These are phyloP conservation scores for Pseudopleuronectes americanus DNA, from an alignment of 2,797 vertebrate species.

Conservation along the genomic window DNA sequence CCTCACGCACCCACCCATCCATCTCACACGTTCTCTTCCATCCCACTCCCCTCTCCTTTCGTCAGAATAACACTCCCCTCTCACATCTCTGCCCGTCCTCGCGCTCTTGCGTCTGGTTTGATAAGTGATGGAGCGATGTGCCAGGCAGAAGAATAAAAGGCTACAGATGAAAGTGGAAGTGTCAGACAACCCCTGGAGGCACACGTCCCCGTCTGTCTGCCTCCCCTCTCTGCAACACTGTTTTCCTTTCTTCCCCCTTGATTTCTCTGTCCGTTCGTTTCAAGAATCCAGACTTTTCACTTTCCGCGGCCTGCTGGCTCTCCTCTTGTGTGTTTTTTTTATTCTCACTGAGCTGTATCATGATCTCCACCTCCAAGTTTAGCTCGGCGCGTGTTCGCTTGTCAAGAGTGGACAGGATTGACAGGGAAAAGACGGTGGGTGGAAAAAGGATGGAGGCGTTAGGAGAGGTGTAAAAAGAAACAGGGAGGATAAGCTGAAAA, in stretches of 20 bases:
- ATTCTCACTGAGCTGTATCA: conserved; percentile 13
- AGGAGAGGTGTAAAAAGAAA: background rate
- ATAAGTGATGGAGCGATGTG: conserved; percentile 60
- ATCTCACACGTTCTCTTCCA: conserved; percentile 33
- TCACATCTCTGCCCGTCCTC: conserved; percentile 1
- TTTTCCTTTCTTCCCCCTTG: conserved; percentile 26
- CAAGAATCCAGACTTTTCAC: conserved; percentile 31
- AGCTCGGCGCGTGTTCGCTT: conserved; percentile 6
- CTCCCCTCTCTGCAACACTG: conserved; percentile 17
- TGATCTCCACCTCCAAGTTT: conserved; percentile 22
- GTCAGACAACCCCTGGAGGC: conserved; percentile 60
- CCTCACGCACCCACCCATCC: conserved; percentile 3
- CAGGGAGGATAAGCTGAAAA: background rate
- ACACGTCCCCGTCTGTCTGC: conserved; percentile 15
- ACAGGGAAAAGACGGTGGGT: background rate
- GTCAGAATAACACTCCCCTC: conserved; percentile 1
- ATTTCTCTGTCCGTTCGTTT: conserved; percentile 25
- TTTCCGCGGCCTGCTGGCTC: conserved; percentile 2
- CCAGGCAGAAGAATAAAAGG: conserved; percentile 49
- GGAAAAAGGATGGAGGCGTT: too few species aligned
- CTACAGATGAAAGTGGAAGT: conserved; percentile 58
- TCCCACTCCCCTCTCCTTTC: conserved; percentile 23
- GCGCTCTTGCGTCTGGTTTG: conserved; percentile 41
- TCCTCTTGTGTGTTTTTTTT: background rate
- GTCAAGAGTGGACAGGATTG: conserved; percentile 21